phyloP scores from a whole-genome alignment of 1,140 invertebrate species.

The Plectus sambesii region DNA sequence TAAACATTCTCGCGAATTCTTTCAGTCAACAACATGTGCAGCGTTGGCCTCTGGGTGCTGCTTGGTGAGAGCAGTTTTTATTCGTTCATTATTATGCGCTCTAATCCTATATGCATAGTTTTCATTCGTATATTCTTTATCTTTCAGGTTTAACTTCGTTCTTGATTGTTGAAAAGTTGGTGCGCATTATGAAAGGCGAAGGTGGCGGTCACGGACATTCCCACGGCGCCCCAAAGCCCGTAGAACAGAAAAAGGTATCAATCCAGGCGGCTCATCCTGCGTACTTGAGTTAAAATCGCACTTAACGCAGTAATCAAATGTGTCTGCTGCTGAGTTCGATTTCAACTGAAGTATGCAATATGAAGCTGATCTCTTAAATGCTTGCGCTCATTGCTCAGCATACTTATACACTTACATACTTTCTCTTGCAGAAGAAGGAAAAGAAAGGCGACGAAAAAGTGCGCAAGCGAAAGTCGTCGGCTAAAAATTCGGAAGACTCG shows the following conservation, averaged over 20 bases:
- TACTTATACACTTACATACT: too few relatives aligned
- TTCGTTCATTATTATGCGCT: not conserved
- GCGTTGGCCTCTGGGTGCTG: conserved; percentile 23
- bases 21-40: conserved; percentile 15
- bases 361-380: too few relatives aligned
- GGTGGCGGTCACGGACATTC: conserved; percentile 54
- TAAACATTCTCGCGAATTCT: not conserved
- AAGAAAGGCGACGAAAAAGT: conserved; percentile 28
- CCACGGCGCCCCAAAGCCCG: conserved; percentile 48
- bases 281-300: conserved; percentile 5
- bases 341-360: too few relatives aligned
- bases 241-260: conserved; percentile 20
- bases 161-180: conserved; percentile 78
- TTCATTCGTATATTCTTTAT: too few relatives aligned
- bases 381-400: too few relatives aligned
- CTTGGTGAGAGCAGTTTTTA: conserved; percentile 23
- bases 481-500: conserved; percentile 10
- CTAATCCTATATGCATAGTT: not conserved
- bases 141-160: conserved; percentile 73
- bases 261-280: not conserved
- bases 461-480: conserved; percentile 48
- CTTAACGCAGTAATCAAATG: too few relatives aligned
- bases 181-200: conserved; percentile 70
- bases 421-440: conserved; percentile 29
- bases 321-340: too few relatives aligned